Base-by-base conservation (phyloP, 2,888 invertebrate species). In the Rotaria sp. region DNA sequence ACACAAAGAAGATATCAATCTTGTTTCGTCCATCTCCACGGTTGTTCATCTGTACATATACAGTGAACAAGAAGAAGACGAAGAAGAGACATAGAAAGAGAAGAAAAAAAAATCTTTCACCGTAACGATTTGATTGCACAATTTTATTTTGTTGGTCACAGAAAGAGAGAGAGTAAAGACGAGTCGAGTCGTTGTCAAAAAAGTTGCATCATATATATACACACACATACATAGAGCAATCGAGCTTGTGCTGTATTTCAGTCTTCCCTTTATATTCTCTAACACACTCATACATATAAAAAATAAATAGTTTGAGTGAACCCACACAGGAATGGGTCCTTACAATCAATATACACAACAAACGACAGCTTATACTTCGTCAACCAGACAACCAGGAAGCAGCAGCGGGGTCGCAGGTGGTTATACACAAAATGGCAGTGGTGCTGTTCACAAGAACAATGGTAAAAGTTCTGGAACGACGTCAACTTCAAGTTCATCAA, bases 71-170 rank as follows among this genome's bases (percentile, higher is more conserved):
- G n/a, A 26, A 26, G 55, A 57, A 67, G n/a, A 67, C 35, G 59
- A 67, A 67, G 5, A 35, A 15, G n/a, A 67, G 30, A 67, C 30
- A 67, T 30, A 30, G n/a, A 35, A 67, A 67, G 4, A 57, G 21
- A n/a, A 67, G n/a, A 67, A 57, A 24, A 8, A 67, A 67, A 67
- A 67, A 67, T 67, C 59, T 67, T 67, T 67, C 59, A 67, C 59
- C 59, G 59, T 67, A 67, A 67, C 59, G 59, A 67, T 7, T 67
- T n/a, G 59, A 30, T 67, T 67, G 59, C 59, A 67, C 59, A 67
- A 67, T 67, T 67, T 67, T 30, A 67, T 67, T 30, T 67, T 67
- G 30, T 67, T 67, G 59, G 35, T 35, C 59, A 67, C 59, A 3
- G 59, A 67, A 35, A 57, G 59, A 67, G 30, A 35, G 30, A 15